These are phyloP conservation scores for Palythoa heliodiscus DNA, from an alignment of 92 coral and sea anemone species.

Conservation along the genomic window DNA sequence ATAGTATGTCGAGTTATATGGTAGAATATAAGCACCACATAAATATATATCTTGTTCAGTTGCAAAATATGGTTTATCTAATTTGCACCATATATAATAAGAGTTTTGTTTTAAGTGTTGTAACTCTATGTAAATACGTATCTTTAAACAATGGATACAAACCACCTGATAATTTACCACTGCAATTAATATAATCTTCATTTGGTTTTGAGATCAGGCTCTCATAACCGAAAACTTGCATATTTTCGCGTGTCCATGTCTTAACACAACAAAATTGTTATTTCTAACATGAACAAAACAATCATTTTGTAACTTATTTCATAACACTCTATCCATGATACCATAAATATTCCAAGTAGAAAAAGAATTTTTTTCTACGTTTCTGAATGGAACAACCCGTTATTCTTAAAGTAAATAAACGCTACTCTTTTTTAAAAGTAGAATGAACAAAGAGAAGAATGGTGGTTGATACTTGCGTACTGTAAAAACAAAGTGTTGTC, in stretches of 20 bases:
- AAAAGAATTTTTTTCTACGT: slow-evolving; percentile 12
- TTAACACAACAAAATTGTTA: not conserved
- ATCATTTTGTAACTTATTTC: slow-evolving; percentile 21
- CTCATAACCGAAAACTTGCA: not conserved
- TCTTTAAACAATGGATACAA: not conserved
- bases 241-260: not conserved
- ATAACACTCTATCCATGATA: slow-evolving; percentile 20
- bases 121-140: not conserved
- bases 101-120: not conserved
- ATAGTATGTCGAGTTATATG: not conserved
- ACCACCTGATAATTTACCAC: not conserved
- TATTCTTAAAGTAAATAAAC: not conserved
- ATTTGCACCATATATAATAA: not conserved
- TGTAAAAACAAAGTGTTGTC: not conserved
- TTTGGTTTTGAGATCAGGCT: not conserved
- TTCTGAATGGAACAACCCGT: not conserved
- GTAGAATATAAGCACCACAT: not conserved
- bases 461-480: not conserved
- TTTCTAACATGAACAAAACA: not conserved
- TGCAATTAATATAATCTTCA: not conserved
- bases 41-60: not conserved
- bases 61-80: not conserved
- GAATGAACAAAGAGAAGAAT: slow-evolving; percentile 5
- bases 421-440: not conserved
- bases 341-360: slow-evolving; percentile 43